These are phyloP conservation scores for Emmelina monodactyla DNA, from an alignment of 2,888 invertebrate species.

Conservation along the genomic window DNA sequence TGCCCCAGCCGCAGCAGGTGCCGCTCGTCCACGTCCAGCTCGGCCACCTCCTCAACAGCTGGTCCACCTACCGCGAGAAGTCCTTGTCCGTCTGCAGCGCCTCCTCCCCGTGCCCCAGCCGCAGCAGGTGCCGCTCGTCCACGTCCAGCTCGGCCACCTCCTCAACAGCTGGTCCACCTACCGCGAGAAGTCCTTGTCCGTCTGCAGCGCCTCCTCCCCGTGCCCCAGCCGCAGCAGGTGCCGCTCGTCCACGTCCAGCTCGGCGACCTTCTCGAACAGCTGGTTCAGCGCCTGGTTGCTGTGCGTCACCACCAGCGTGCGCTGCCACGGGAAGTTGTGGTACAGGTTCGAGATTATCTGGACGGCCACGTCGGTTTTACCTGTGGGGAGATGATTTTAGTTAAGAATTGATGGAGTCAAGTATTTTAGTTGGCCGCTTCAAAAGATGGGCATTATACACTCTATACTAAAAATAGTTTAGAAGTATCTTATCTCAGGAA, in stretches of 20 bases:
- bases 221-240: slow-evolving; percentile 98
- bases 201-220: slow-evolving; percentile 97
- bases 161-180: slow-evolving; percentile 87
- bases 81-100: slow-evolving; percentile 98
- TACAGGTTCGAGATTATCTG: slow-evolving; percentile 99
- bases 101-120: slow-evolving; percentile 99
- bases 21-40: slow-evolving; percentile 95
- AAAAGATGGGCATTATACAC: no score
- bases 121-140: slow-evolving; percentile 95
- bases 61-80: slow-evolving; percentile 88
- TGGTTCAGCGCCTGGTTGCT: slow-evolving; percentile 99
- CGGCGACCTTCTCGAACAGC: slow-evolving; percentile 98
- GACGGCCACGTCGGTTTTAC: slow-evolving; percentile 99
- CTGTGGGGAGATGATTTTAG: no score
- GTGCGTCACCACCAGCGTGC: slow-evolving; percentile 98
- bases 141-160: slow-evolving; percentile 98
- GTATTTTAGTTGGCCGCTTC: no score
- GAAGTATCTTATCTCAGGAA: no score
- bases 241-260: slow-evolving; percentile 95
- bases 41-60: slow-evolving; percentile 99
- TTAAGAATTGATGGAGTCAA: no score
- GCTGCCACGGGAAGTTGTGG: slow-evolving; percentile 98
- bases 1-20: slow-evolving; percentile 98
- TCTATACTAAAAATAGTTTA: no score
- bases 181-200: slow-evolving; percentile 98